These are phyloP conservation scores for Caenorhabditis macrosperma DNA, from an alignment of 2,888 invertebrate species.

Conservation along the genomic window DNA sequence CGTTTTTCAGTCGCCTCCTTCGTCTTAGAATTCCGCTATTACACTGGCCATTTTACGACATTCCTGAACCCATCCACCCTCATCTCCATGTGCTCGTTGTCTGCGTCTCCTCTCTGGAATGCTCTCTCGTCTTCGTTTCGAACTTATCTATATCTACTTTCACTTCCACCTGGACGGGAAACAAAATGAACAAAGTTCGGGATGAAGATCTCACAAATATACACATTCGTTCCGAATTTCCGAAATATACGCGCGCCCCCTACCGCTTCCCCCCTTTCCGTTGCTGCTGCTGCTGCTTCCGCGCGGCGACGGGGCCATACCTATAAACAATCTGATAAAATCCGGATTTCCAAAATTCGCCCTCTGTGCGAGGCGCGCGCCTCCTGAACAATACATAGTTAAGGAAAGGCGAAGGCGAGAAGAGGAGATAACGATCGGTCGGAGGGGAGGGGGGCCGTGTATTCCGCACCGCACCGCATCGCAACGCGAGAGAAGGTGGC, in stretches of 20 bases:
- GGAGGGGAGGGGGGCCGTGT: background rate
- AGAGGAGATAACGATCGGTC: slow-evolving; percentile 41
- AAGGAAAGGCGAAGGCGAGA: slow-evolving; percentile 27
- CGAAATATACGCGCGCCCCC: slow-evolving; percentile 38
- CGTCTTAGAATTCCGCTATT: background rate
- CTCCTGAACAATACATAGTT: slow-evolving; percentile 55
- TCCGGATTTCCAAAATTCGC: slow-evolving; percentile 59
- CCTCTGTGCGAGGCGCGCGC: background rate
- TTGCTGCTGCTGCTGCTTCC: background rate
- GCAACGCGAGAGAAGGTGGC: background rate
- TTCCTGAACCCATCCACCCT: slow-evolving; percentile 6
- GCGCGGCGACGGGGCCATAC: slow-evolving; percentile 22
- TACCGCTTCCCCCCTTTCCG: slow-evolving; percentile 12
- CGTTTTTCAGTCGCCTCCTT: background rate
- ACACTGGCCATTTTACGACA: background rate
- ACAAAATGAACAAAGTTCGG: slow-evolving; percentile 6
- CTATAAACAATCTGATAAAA: slow-evolving; percentile 63
- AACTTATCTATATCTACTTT: slow-evolving; percentile 10
- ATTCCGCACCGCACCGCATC: slow-evolving; percentile 13
- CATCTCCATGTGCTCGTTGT: slow-evolving; percentile 7
- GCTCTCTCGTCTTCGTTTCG: background rate
- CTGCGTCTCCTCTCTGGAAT: slow-evolving; percentile 6
- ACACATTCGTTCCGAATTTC: slow-evolving; percentile 41
- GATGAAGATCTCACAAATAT: background rate
- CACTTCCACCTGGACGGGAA: background rate